A percentile compares a stretch with the other conserved stretches of the same genome.
Conservation (phyloP, 2,888 invertebrate species). For the Azorinus chamasolen region DNA sequence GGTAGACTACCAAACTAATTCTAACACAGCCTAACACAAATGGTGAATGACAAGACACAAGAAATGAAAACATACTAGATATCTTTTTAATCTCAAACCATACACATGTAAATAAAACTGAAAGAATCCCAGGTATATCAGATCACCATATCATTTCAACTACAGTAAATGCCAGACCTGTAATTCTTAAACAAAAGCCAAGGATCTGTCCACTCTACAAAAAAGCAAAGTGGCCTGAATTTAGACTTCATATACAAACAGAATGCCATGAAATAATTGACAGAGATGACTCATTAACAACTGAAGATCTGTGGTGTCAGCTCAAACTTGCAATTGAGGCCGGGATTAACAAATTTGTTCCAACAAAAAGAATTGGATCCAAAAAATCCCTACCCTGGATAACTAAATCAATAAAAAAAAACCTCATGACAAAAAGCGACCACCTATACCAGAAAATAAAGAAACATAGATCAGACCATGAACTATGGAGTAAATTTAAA, state of each 20-base stretch:
- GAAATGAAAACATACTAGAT: slow-evolving; percentile 3
- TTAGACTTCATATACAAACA: slow-evolving; percentile 5
- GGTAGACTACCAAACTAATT: no score
- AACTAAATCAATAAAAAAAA: slow-evolving; percentile 8
- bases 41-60: slow-evolving; percentile 15
- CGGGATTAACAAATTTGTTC: slow-evolving; percentile 8
- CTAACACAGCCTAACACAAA: slow-evolving; percentile 11
- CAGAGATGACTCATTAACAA: background rate
- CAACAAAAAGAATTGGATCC: background rate
- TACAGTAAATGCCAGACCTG: slow-evolving; percentile 2
- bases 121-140: slow-evolving; percentile 11
- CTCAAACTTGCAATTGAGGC: slow-evolving; percentile 5
- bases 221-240: slow-evolving; percentile 21
- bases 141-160: slow-evolving; percentile 15
- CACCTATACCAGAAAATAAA: slow-evolving; percentile 3
- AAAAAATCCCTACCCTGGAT: slow-evolving; percentile 5
- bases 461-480: background rate
- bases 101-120: slow-evolving; percentile 14
- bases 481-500: background rate
- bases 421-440: slow-evolving; percentile 20
- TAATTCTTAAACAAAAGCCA: slow-evolving; percentile 4
- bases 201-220: slow-evolving; percentile 8
- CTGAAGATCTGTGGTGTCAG: background rate
- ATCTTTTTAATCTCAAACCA: slow-evolving; percentile 12
- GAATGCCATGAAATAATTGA: background rate